Evolutionary conservation across 2,888 invertebrate species (phyloP).

Genomic region (Habrosyne pyritoides): DNA sequence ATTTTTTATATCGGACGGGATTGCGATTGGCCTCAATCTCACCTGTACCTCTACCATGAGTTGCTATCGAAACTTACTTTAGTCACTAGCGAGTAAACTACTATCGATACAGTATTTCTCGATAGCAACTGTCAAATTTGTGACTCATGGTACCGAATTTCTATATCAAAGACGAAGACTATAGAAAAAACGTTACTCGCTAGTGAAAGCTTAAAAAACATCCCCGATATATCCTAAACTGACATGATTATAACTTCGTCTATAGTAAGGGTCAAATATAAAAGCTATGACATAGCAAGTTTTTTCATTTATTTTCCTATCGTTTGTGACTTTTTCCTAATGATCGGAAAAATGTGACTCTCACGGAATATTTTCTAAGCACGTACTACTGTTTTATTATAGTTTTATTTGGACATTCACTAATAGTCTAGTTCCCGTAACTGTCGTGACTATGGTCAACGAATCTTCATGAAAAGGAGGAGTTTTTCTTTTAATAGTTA

Average conservation of each 20-base stretch:
- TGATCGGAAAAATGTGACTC: slow-evolving; percentile 32
- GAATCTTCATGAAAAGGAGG: too few relatives aligned
- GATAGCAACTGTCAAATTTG: too few relatives aligned
- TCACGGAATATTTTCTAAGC: slow-evolving; percentile 19
- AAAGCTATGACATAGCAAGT: slow-evolving; percentile 8
- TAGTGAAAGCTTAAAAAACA: not conserved
- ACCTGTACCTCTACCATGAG: too few relatives aligned
- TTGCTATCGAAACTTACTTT: too few relatives aligned
- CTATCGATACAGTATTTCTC: too few relatives aligned
- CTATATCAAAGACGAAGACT: too few relatives aligned
- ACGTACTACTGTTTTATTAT: slow-evolving; percentile 28
- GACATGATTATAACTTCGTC: not conserved
- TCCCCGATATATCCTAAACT: not conserved
- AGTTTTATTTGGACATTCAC: not conserved
- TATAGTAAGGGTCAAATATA: slow-evolving; percentile 10
- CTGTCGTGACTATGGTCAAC: not conserved
- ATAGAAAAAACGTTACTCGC: too few relatives aligned
- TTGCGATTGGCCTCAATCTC: too few relatives aligned
- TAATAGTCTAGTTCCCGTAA: not conserved
- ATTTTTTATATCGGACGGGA: too few relatives aligned
- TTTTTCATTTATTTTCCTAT: slow-evolving; percentile 34
- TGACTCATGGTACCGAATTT: too few relatives aligned
- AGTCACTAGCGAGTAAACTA: too few relatives aligned
- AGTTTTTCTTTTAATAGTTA: too few relatives aligned
- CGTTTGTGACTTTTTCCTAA: slow-evolving; percentile 35